A percentile compares a stretch with the other conserved stretches of the same genome.
Conservation (phyloP, 2,113 vertebrate genomes). For the Sturnus vulgaris region DNA sequence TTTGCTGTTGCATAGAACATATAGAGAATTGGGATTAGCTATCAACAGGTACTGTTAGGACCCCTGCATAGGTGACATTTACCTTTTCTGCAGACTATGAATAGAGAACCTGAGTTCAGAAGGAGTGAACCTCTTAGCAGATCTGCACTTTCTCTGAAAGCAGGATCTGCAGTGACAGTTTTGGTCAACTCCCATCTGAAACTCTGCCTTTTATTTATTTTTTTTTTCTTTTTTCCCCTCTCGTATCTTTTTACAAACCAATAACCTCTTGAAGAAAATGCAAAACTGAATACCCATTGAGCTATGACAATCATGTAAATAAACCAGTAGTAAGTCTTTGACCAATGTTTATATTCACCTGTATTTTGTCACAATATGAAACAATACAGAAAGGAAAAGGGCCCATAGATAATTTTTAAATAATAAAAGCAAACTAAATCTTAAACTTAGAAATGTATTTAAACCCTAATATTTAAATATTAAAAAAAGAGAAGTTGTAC, state of each 20-base stretch:
- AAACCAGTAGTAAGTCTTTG: background rate
- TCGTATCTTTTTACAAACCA: background rate
- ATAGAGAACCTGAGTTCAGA: background rate
- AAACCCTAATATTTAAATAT: background rate
- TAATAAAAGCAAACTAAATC: background rate
- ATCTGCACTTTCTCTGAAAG: background rate
- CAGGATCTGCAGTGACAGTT: background rate
- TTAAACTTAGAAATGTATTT: background rate
- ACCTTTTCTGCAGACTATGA: background rate
- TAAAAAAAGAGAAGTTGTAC: background rate
- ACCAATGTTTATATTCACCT: background rate
- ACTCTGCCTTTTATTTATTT: background rate
- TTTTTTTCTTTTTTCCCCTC: rapidly evolving
- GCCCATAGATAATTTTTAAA: background rate
- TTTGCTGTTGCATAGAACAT: background rate
- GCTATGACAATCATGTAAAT: background rate
- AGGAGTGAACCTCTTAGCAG: background rate
- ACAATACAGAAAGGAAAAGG: background rate
- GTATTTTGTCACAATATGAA: background rate
- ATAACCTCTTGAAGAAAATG: background rate
- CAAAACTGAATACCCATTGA: background rate
- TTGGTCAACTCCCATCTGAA: background rate
- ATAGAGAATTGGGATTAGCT: background rate
- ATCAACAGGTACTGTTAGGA: background rate
- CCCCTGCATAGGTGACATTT: background rate